A percentile compares a stretch with the other conserved stretches of the same genome.
Evolutionary conservation across 2,888 invertebrate genomes (phyloP).

Genomic region (Lochmaea capreae): DNA sequence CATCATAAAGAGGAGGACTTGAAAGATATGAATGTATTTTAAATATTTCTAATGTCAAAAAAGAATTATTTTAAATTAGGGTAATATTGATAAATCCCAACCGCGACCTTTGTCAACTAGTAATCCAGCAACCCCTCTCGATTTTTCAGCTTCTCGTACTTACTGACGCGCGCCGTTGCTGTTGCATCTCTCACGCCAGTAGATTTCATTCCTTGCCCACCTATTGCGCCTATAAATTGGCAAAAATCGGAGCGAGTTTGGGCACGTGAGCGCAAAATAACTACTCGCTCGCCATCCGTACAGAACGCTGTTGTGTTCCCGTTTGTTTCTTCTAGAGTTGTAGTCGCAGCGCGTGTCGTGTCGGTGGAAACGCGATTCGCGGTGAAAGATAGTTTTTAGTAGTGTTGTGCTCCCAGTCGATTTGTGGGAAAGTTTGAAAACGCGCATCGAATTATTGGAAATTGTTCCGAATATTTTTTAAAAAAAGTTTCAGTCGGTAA

Average conservation of each 20-base stretch:
- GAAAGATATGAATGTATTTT: too few species aligned
- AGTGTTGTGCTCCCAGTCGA: conserved; percentile 43
- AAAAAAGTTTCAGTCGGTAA: background rate
- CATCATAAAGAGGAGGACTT: too few species aligned
- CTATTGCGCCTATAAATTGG: conserved; percentile 34
- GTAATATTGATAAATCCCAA: background rate
- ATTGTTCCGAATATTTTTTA: background rate
- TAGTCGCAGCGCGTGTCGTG: conserved; percentile 39
- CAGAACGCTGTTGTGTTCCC: background rate
- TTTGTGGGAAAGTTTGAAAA: conserved; percentile 20
- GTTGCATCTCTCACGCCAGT: conserved; percentile 24
- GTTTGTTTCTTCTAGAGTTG: conserved; percentile 30
- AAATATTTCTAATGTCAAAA: too few species aligned
- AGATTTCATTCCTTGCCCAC: conserved; percentile 31
- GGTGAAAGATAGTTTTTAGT: conserved; percentile 30
- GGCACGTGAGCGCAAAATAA: conserved; percentile 34
- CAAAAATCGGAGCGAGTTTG: conserved; percentile 31
- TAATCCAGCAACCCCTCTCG: conserved; percentile 9
- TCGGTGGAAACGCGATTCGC: conserved; percentile 14
- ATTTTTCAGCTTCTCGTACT: conserved; percentile 12
- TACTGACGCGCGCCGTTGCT: conserved; percentile 11
- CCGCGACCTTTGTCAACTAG: conserved; percentile 33
- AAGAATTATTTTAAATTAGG: background rate
- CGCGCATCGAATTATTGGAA: conserved; percentile 4
- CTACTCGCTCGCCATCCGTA: conserved; percentile 7